Evolutionary conservation across 2,113 vertebrate genomes (phyloP).

Genomic region (Eptesicus fuscus): DNA sequence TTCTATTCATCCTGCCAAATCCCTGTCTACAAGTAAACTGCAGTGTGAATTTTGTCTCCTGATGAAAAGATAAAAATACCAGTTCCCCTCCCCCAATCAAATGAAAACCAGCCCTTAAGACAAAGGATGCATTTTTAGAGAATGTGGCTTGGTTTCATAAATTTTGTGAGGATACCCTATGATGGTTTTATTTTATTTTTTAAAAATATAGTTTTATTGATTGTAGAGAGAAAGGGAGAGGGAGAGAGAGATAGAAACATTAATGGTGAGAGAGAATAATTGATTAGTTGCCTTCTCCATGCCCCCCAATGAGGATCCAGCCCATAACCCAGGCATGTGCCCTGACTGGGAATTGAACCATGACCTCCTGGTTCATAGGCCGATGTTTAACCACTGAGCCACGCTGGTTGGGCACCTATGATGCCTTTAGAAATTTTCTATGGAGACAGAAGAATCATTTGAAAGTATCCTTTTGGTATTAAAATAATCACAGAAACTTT

Average conservation of each 20-base stretch:
- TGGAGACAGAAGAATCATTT: neutral
- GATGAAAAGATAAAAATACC: slow-evolving; percentile 34
- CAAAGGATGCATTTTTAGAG: neutral
- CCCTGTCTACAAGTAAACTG: neutral
- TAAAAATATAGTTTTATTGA: no score
- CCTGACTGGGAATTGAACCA: no score
- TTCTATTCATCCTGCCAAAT: neutral
- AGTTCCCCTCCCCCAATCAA: neutral
- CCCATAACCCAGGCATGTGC: no score
- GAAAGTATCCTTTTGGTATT: neutral
- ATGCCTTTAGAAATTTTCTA: neutral
- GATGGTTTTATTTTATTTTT: neutral
- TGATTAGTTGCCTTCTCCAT: no score
- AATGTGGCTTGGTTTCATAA: neutral
- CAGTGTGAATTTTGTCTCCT: slow-evolving; percentile 32
- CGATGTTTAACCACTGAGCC: no score
- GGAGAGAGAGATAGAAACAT: no score
- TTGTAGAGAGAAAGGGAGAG: no score
- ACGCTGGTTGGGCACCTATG: no score
- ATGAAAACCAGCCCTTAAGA: neutral
- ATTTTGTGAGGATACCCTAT: neutral
- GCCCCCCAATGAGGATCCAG: no score
- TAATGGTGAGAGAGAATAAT: no score
- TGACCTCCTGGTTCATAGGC: no score
- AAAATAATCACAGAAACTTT: neutral